phyloP scores from a whole-genome alignment of 2,888 invertebrate species.

The Pachycephus smyrnensis region DNA sequence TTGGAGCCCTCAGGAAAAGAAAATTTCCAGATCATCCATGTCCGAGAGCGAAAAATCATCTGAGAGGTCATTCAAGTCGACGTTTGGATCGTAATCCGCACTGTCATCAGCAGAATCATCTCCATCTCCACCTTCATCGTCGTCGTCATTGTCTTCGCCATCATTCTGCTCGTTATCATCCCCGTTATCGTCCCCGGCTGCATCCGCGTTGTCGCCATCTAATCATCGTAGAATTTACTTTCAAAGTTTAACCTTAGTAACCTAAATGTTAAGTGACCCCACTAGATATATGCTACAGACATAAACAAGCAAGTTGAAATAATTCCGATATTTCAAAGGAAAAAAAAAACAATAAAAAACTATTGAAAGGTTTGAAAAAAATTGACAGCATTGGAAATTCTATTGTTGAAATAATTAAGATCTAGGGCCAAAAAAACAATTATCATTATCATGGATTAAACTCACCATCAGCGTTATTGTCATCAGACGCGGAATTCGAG shows the following conservation, averaged over 20 bases:
- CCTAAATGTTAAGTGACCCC: not conserved
- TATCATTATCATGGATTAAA: not conserved
- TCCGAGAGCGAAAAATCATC: slow-evolving; percentile 55
- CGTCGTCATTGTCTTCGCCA: slow-evolving; percentile 32
- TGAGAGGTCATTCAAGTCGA: slow-evolving; percentile 37
- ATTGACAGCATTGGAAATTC: not conserved
- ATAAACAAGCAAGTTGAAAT: too few species aligned
- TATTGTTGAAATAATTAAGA: slow-evolving; percentile 2
- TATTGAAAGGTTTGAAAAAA: not conserved
- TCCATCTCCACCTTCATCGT: slow-evolving; percentile 56
- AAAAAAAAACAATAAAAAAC: slow-evolving; percentile 6
- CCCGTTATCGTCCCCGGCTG: slow-evolving; percentile 40
- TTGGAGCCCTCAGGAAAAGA: slow-evolving; percentile 45
- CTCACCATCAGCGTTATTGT: slow-evolving; percentile 65
- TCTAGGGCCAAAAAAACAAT: not conserved
- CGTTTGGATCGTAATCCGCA: slow-evolving; percentile 47
- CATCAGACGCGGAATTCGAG: slow-evolving; percentile 66
- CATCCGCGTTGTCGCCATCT: slow-evolving; percentile 48
- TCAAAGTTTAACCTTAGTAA: not conserved
- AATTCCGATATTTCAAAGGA: not conserved
- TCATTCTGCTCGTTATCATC: slow-evolving; percentile 43
- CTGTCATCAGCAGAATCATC: slow-evolving; percentile 56
- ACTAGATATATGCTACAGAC: not conserved
- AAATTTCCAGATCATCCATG: slow-evolving; percentile 53
- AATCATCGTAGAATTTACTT: not conserved